Base-by-base conservation (phyloP, 2,888 invertebrate genomes). In the Lissocephala sabroskyi region DNA sequence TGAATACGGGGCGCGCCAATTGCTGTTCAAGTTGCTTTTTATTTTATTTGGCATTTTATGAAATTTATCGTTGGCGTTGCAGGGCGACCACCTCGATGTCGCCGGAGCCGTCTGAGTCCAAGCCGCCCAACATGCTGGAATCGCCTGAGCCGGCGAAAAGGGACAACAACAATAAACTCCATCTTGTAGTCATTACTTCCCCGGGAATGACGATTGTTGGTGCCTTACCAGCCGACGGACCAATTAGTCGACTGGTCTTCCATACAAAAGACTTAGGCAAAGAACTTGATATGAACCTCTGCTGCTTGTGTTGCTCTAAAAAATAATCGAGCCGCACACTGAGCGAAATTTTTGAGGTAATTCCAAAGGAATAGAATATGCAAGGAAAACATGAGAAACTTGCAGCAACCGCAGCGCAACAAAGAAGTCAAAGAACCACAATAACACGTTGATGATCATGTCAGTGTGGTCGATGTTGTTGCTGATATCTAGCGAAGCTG, bases 171-270 rank as follows among this genome's bases (percentile, higher is more conserved):
- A 45, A 44, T 18, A 59, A 52, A 58, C 70, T 70, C 54, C 58
- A 65, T 66, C 67, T 54, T 70, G 59, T 65, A 66, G 70, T 73
- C 77, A 74, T 74, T 70, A 70, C 70, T 71, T 70, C 71, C 67
- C n/a, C 6, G 3, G n/a, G 29, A 32, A 9, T 29, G 41, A 11
- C 41, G 54, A 75, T 73, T 70, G 76, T 70, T 75, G 76, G 50
- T 59, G n/a, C 68, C 59, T 70, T 68, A 73, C 67, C 54, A 62
- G 26, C 28, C 16, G 14, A 6, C 75, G 64, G 61, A 75, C 59
- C 78, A 77, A 75, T 70, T 77, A 75, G 75, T 44, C 17, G 36
- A n/a, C 59, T 18, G 32, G n/a, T n/a, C 40, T 32, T 13, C 13
- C 2, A 18, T 41, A 51, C 59, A 48, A 59, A 59, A 47, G 59